phyloP scores from a whole-genome alignment of 2,888 invertebrate species.

The Himalopsyche kuldschensis region DNA sequence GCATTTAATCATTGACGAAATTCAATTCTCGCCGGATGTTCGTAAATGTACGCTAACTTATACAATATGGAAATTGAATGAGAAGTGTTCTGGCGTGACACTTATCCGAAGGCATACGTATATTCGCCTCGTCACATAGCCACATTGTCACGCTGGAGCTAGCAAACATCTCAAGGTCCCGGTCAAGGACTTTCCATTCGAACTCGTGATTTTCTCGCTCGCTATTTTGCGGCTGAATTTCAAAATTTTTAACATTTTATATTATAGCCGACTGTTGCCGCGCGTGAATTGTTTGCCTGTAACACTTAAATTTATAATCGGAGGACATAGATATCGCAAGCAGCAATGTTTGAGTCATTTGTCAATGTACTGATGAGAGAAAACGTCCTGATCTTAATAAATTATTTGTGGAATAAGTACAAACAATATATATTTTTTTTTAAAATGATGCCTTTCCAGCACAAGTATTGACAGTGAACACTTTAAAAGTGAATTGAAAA shows the following conservation, averaged over 20 bases:
- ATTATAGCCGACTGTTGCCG: neutral
- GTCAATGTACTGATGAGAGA: too few species aligned
- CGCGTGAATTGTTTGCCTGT: neutral
- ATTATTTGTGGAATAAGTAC: too few species aligned
- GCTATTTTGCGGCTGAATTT: neutral
- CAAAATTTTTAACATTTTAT: neutral
- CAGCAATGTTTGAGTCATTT: too few species aligned
- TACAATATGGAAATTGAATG: neutral
- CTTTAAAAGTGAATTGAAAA: too few species aligned
- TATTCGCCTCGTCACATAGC: neutral
- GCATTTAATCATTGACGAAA: too few species aligned
- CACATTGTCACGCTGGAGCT: neutral
- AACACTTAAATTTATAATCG: neutral
- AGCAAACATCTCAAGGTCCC: neutral
- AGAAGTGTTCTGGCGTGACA: neutral
- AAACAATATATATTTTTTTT: too few species aligned
- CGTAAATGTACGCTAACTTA: too few species aligned
- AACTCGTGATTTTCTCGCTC: neutral
- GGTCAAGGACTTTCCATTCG: neutral
- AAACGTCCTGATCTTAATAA: too few species aligned
- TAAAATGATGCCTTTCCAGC: too few species aligned
- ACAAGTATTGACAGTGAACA: too few species aligned
- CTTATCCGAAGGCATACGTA: neutral
- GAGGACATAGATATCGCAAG: too few species aligned
- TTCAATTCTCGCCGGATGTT: too few species aligned